Percentiles rank a stretch among this genome's conserved stretches.
Conservation (phyloP, 30 jellyfish, hydroid and myxozoan genomes). For the Rhopilema esculentum region DNA sequence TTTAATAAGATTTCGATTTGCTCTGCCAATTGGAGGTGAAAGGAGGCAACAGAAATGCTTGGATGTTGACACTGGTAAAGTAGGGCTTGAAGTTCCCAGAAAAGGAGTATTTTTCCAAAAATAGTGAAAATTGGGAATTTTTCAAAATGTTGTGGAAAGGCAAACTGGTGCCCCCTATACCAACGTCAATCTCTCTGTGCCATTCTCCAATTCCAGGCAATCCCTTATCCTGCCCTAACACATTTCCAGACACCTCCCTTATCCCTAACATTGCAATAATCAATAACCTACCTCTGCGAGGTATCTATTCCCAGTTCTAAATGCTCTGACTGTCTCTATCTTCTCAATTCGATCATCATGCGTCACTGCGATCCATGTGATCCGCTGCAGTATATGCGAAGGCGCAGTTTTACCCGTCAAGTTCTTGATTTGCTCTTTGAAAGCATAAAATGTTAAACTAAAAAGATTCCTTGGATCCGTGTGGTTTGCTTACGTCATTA, state of each 20-base stretch:
- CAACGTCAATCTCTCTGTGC: too few relatives aligned
- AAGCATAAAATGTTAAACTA: neutral
- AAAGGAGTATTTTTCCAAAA: too few relatives aligned
- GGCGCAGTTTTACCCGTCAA: constrained; percentile 87
- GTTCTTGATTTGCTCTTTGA: constrained; percentile 64
- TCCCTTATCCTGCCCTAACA: neutral
- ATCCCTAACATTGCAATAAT: neutral
- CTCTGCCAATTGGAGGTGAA: too few relatives aligned
- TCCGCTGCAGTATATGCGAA: constrained; percentile 68
- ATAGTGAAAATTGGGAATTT: too few relatives aligned
- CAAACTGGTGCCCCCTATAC: too few relatives aligned
- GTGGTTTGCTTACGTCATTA: neutral
- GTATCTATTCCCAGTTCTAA: constrained; percentile 65
- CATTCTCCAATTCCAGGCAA: neutral
- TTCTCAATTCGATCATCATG: constrained; percentile 70
- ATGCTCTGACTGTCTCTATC: constrained; percentile 78
- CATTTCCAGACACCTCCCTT: neutral
- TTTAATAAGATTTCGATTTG: too few relatives aligned
- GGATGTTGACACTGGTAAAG: too few relatives aligned
- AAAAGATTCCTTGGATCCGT: neutral
- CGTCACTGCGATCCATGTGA: constrained; percentile 78
- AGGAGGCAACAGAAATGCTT: too few relatives aligned
- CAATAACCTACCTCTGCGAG: constrained; percentile 70
- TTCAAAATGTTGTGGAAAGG: too few relatives aligned
- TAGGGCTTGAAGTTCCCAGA: too few relatives aligned